phyloP scores from a whole-genome alignment of 2,797 vertebrate species.

The Fratercula arctica region DNA sequence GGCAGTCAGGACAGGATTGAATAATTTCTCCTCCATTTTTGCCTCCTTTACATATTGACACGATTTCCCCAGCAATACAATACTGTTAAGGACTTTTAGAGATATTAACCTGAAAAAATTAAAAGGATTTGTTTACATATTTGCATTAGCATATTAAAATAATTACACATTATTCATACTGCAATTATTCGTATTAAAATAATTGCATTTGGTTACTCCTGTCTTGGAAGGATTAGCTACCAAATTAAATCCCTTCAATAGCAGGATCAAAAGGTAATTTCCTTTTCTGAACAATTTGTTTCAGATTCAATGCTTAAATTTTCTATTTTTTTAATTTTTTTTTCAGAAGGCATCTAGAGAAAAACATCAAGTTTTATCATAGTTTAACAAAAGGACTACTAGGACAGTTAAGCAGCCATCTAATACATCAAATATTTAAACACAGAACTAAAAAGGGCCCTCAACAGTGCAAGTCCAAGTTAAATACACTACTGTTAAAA shows the following conservation, averaged over 20 bases:
- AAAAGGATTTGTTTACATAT: background rate
- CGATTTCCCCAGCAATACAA: conserved; percentile 94
- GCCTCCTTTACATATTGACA: conserved; percentile 95
- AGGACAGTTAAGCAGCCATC: background rate
- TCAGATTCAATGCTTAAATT: background rate
- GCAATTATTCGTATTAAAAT: background rate
- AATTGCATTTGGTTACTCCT: background rate
- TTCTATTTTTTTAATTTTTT: background rate
- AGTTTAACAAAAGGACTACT: background rate
- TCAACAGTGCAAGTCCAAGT: background rate
- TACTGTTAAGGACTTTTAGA: conserved; percentile 94
- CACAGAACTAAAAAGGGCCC: background rate
- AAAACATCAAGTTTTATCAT: background rate
- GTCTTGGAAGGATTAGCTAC: background rate
- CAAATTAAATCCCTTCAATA: background rate
- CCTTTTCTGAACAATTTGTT: background rate
- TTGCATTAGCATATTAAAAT: background rate
- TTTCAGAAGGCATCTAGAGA: background rate
- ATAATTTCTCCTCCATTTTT: conserved; percentile 96
- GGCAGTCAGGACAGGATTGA: conserved; percentile 74
- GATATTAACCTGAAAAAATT: conserved; percentile 85
- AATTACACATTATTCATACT: background rate
- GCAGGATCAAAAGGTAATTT: conserved; percentile 21
- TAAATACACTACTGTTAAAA: background rate
- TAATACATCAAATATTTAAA: background rate